Conservation (phyloP, 2,797 vertebrate species). For the Clarias fuscus region DNA sequence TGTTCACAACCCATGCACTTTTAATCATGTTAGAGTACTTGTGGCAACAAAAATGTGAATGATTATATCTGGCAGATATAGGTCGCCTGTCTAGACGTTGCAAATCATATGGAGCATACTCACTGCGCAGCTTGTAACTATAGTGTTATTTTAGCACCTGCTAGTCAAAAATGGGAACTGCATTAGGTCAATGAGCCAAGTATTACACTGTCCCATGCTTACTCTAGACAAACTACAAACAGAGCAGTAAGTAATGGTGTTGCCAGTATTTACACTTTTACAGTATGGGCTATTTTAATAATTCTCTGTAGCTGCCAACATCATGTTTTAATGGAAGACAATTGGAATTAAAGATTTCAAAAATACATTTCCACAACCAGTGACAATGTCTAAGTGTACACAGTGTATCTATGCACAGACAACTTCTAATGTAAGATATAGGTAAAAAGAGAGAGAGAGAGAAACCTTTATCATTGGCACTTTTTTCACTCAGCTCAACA, state of each 20-base stretch:
- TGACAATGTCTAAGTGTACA: not conserved
- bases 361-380: not conserved
- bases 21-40: not conserved
- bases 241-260: not conserved
- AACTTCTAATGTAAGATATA: no score
- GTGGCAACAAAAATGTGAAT: not conserved
- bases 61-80: not conserved
- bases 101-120: not conserved
- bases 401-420: no score
- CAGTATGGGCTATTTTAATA: not conserved
- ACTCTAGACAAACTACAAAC: not conserved
- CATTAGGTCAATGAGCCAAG: not conserved
- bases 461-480: no score
- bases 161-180: not conserved
- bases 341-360: not conserved
- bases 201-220: not conserved
- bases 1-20: not conserved
- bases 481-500: no score
- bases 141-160: constrained; percentile 1
- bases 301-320: not conserved
- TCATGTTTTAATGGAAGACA: not conserved
- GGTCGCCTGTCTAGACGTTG: not conserved
- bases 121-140: not conserved
- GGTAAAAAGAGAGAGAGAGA: no score
- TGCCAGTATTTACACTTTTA: not conserved